A percentile compares a stretch with the other conserved stretches of the same genome.
Evolutionary conservation across 2,113 vertebrate species (phyloP).

Genomic region (Onychostruthus taczanowskii): DNA sequence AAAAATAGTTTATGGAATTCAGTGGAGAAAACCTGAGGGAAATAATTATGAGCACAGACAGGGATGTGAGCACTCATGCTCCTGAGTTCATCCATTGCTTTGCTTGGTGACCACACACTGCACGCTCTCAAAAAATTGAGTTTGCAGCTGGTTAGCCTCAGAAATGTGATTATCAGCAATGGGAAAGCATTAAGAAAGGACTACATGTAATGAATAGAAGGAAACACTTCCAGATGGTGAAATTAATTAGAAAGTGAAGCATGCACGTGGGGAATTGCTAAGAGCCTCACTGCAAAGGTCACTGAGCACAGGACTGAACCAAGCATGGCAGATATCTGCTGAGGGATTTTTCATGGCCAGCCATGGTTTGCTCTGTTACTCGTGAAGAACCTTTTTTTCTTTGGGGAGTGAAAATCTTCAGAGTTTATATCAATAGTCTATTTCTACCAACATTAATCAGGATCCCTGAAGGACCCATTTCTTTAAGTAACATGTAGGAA

Average conservation of each 20-base stretch:
- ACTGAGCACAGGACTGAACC: background rate
- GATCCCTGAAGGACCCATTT: background rate
- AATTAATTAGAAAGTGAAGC: constrained; percentile 37
- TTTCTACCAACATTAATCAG: background rate
- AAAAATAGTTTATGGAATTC: background rate
- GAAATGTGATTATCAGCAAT: background rate
- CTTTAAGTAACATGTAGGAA: background rate
- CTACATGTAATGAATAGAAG: background rate
- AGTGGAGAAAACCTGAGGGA: background rate
- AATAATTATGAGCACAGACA: background rate
- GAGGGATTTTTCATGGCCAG: background rate
- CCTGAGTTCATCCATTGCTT: background rate
- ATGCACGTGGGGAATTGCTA: background rate
- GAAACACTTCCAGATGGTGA: constrained; percentile 35
- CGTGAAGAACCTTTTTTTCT: background rate
- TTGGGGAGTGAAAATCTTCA: background rate
- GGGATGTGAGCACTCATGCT: background rate
- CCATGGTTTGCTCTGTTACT: background rate
- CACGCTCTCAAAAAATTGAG: background rate
- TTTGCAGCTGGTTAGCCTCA: background rate
- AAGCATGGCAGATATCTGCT: background rate
- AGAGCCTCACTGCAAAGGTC: background rate
- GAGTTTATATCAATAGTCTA: background rate
- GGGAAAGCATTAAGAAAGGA: background rate
- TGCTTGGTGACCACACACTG: background rate